Evolutionary conservation across 2,113 vertebrate genomes (phyloP).

Genomic region (Pyrgilauda ruficollis): DNA sequence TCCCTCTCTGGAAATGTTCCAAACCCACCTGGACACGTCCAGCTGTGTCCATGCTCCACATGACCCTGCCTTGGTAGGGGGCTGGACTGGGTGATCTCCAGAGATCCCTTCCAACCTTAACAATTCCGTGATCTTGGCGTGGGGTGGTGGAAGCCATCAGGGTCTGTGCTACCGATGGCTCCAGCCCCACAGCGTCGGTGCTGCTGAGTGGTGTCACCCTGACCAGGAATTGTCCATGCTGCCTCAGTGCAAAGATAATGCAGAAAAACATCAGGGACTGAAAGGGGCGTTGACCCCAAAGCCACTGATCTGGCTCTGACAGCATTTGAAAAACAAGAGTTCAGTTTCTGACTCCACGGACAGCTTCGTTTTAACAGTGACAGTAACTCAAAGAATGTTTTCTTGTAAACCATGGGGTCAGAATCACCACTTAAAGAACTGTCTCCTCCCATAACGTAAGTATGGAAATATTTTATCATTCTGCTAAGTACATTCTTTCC

Average conservation of each 20-base stretch:
- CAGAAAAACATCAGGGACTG: not conserved
- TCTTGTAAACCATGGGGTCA: not conserved
- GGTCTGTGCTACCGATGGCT: not conserved
- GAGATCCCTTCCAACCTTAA: not conserved
- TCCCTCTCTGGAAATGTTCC: not conserved
- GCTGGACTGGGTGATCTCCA: not conserved
- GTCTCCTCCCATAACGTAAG: not conserved
- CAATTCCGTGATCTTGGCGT: not conserved
- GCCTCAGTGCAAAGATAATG: not conserved
- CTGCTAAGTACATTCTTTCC: not conserved
- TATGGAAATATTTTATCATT: not conserved
- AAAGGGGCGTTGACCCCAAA: not conserved
- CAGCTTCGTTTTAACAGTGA: not conserved
- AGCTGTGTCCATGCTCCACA: not conserved
- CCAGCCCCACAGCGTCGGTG: not conserved
- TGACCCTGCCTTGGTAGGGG: not conserved
- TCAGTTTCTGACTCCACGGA: not conserved
- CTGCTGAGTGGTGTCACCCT: not conserved
- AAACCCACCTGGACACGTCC: not conserved
- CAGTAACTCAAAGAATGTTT: not conserved
- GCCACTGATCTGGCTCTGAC: not conserved
- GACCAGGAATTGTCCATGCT: fast-evolving
- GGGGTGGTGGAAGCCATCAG: not conserved
- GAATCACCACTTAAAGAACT: not conserved
- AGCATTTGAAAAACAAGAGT: not conserved